phyloP scores from a whole-genome alignment of 2,888 invertebrate species.

The Caenorhabditis macrosperma region DNA sequence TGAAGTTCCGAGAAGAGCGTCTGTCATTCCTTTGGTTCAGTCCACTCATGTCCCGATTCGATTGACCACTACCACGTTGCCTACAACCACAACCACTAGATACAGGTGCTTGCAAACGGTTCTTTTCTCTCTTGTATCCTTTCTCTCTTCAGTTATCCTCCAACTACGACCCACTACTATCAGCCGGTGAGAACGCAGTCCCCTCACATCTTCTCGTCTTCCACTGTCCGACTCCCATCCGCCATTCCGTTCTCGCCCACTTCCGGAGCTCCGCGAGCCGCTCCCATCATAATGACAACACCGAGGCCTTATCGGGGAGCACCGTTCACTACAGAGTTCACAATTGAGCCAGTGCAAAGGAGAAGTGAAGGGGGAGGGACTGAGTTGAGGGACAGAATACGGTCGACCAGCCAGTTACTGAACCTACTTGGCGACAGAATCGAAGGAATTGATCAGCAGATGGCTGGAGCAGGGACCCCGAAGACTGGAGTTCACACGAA shows the following conservation, averaged over 20 bases:
- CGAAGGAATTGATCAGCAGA: slow-evolving; percentile 44
- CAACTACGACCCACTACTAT: neutral
- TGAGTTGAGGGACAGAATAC: slow-evolving; percentile 37
- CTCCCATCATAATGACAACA: slow-evolving; percentile 28
- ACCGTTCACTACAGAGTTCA: slow-evolving; percentile 33
- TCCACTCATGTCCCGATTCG: slow-evolving; percentile 14
- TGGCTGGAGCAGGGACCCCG: slow-evolving; percentile 18
- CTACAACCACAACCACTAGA: slow-evolving; percentile 10
- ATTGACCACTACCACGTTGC: slow-evolving; percentile 19
- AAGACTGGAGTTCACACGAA: slow-evolving; percentile 40
- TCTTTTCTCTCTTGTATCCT: neutral
- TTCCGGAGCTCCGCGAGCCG: slow-evolving; percentile 2
- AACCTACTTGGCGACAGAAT: slow-evolving; percentile 47
- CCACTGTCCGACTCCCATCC: slow-evolving; percentile 30
- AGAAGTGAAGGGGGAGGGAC: slow-evolving; percentile 22
- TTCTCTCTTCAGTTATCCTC: slow-evolving; percentile 8
- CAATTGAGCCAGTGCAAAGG: slow-evolving; percentile 33
- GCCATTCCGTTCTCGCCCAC: slow-evolving; percentile 12
- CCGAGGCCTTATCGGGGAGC: slow-evolving; percentile 25
- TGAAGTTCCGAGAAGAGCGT: slow-evolving; percentile 15
- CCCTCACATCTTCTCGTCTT: slow-evolving; percentile 39
- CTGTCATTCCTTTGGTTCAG: slow-evolving; percentile 2
- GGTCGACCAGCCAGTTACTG: slow-evolving; percentile 35
- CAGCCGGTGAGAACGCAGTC: neutral
- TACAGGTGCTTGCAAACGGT: slow-evolving; percentile 3